Conservation (phyloP, 2,888 invertebrate species). For the Sesia bembeciformis region DNA sequence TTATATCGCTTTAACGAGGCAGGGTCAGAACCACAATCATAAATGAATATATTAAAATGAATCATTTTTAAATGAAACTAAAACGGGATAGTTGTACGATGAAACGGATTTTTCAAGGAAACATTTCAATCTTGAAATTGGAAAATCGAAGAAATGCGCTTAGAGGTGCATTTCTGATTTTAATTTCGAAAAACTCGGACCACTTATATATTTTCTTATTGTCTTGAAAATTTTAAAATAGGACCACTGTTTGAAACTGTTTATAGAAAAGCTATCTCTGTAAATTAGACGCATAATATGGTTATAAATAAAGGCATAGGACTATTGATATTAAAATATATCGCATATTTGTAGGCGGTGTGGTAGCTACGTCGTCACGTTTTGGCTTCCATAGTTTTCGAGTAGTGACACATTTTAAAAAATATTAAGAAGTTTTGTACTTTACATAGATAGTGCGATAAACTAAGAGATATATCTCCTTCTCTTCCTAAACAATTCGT, state of each 20-base stretch:
- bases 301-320: slow-evolving; percentile 24
- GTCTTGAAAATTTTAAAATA: slow-evolving; percentile 34
- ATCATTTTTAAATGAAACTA: slow-evolving; percentile 33
- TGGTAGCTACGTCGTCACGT: slow-evolving; percentile 39
- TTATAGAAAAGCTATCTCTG: slow-evolving; percentile 58
- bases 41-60: slow-evolving; percentile 36
- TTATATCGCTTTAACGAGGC: slow-evolving; percentile 69
- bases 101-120: slow-evolving; percentile 5
- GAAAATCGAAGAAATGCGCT: slow-evolving; percentile 2
- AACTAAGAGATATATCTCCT: neutral
- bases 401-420: slow-evolving; percentile 27
- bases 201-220: slow-evolving; percentile 58
- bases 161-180: slow-evolving; percentile 5
- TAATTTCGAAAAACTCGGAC: slow-evolving; percentile 42
- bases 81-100: slow-evolving; percentile 56
- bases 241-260: slow-evolving; percentile 45
- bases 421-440: slow-evolving; percentile 37
- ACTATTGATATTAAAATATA: slow-evolving; percentile 19
- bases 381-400: slow-evolving; percentile 70
- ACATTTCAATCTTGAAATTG: too few species aligned
- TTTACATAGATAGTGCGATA: slow-evolving; percentile 29
- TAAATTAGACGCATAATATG: slow-evolving; percentile 39
- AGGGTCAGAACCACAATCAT: slow-evolving; percentile 68
- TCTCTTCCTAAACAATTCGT: slow-evolving; percentile 1
- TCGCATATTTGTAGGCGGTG: slow-evolving; percentile 45